Evolutionary conservation across 2,113 vertebrate genomes (phyloP), one percentile per base, ranked within the genome.

Genomic region (Epinephelus fuscoguttatus): DNA sequence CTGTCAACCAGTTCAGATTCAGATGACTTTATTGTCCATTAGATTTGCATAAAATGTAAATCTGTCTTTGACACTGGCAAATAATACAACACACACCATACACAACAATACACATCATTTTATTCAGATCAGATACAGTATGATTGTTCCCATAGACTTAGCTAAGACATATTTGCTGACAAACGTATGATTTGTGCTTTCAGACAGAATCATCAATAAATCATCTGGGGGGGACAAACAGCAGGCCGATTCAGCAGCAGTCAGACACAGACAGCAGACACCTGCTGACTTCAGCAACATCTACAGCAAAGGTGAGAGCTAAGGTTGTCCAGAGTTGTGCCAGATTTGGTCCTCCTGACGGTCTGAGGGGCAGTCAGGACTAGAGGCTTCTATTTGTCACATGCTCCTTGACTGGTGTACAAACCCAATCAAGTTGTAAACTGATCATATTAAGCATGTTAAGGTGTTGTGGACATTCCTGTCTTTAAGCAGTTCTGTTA

Each of bases 271-370:
- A 59, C 40, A 61, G 27, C 47, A 27, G 4, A 47, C 30, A 3
- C 14, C 69, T 40, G 30, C 18, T 53, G 88, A 94, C 85, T 93
- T 95, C 87, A 89, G 90, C 89, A 79, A n/a, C 73, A 73, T 94
- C 71, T 85, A 93, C 78, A 77, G 92, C 62, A 94, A 91, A 93
- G 92, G 94, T 95, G 70, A 75, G 70, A 33, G 42, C 8, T 49
- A 33, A 10, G 21, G 6, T 3, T 30, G 12, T 49, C 9, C n/a
- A 47, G 30, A 21, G 0, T 62, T 12, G 7, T 1, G 9, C 3
- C 12, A 18, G 42, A 27, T 19, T 12, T 50, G 50, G 14, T 42
- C 37, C 12, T 37, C 12, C 49, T 52, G 23, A 66, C 2, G 10
- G 23, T 52, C n/a, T 45, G 14, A 59, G 10, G 42, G 42, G 42